Evolutionary conservation across 2,113 vertebrate genomes (phyloP), one percentile per base, ranked within the genome.

Genomic region (Triplophysa siluroides): DNA sequence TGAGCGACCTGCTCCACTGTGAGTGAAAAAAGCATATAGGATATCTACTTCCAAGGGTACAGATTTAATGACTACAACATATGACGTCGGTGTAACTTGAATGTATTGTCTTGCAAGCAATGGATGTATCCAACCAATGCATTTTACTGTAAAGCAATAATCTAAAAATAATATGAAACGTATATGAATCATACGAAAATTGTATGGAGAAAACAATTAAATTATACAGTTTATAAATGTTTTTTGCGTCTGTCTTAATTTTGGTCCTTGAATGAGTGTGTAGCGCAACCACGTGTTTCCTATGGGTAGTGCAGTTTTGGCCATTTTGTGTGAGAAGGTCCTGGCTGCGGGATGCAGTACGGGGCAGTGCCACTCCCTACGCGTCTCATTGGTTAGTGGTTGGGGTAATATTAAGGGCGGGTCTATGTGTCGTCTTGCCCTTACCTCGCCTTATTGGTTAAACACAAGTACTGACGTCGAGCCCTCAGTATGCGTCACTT

Each of bases 1-100:
- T 92, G 91, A 92, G 89, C 90, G 88, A 94, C 94, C 94, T 94
- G 92, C 91, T 91, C 92, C 94, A 95, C 94, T 95, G 94, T 94
- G 93, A 94, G 92, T 91, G 92, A 89, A 91, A 90, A n/a, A 88
- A 89, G 92, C 91, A 92, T 87, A 62, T 77, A 73, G 91, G 88
- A 92, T 90, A 29, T 88, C 90, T 88, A 91, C 92, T 91, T 92
- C 58, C 92, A 82, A 84, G 88, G 87, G 86, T 88, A 85, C 89
- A 91, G 82, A 83, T 72, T 0, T 85, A 86, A 84, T 72, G 83
- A 86, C 87, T 87, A 88, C 86, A 88, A 87, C 80, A 82, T 88
- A 92, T 79, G 81, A 88, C 69, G 90, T 84, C 87, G 85, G 90
- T 82, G 92, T 85, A 85, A 84, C 85, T 81, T 87, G 88, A 89